phyloP scores from a whole-genome alignment of 1,140 invertebrate species.

The Euschistus heros region DNA sequence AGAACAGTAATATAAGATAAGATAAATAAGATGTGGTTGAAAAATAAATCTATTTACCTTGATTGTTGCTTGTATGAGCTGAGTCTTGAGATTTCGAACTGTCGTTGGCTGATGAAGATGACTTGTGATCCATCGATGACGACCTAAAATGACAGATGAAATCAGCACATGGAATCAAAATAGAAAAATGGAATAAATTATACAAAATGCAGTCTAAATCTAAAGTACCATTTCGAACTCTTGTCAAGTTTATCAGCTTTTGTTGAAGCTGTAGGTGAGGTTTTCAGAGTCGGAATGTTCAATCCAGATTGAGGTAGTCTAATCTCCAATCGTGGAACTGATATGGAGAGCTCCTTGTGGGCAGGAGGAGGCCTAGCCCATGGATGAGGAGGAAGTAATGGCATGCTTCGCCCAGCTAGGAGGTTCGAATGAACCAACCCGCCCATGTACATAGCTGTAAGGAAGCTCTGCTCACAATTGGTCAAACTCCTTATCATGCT shows the following conservation, averaged over 20 bases:
- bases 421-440: slow-evolving; percentile 33
- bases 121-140: slow-evolving; percentile 38
- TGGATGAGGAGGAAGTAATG: neutral
- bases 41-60: slow-evolving; percentile 35
- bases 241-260: neutral
- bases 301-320: slow-evolving; percentile 18
- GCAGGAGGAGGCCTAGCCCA: neutral
- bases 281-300: slow-evolving; percentile 13
- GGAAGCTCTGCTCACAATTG: slow-evolving; percentile 43
- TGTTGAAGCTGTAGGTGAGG: neutral
- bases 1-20: too few relatives aligned
- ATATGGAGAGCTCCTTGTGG: slow-evolving; percentile 5
- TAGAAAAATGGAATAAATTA: too few relatives aligned
- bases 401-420: slow-evolving; percentile 14
- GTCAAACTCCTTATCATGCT: slow-evolving; percentile 32
- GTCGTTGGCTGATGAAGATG: slow-evolving; percentile 36
- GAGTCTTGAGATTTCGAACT: slow-evolving; percentile 48
- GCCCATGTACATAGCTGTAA: slow-evolving; percentile 50
- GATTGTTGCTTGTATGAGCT: slow-evolving; percentile 43
- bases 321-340: slow-evolving; percentile 19
- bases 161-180: slow-evolving; percentile 1
- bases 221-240: slow-evolving; percentile 11
- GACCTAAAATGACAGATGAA: slow-evolving; percentile 33
- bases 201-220: neutral
- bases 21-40: too few relatives aligned